Conservation (phyloP, 2,888 invertebrate species). For the Melikaiella ostensackeni region DNA sequence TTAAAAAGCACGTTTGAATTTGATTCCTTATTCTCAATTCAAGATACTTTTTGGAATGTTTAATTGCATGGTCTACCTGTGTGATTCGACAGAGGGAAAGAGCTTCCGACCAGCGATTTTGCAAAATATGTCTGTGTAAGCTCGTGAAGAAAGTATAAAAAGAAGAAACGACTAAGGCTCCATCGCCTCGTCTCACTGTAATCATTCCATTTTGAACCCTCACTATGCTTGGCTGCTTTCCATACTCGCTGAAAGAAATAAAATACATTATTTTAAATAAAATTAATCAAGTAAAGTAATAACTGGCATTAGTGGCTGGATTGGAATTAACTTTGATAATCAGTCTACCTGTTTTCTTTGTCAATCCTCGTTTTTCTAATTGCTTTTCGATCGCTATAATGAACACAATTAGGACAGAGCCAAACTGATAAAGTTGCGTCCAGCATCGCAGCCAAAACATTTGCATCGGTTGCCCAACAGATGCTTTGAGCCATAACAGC, state of each 20-base stretch:
- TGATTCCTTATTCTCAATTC: background rate
- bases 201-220: conserved; percentile 91
- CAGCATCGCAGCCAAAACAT: conserved; percentile 88
- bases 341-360: conserved; percentile 75
- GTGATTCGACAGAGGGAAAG: conserved; percentile 87
- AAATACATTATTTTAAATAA: background rate
- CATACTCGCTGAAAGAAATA: conserved; percentile 84
- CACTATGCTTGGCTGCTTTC: conserved; percentile 89
- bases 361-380: conserved; percentile 78
- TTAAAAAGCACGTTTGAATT: no score
- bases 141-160: conserved; percentile 73
- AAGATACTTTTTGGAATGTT: background rate
- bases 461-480: conserved; percentile 86
- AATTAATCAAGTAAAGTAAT: background rate
- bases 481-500: conserved; percentile 84
- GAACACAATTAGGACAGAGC: conserved; percentile 81
- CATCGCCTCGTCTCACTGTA: conserved; percentile 91
- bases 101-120: conserved; percentile 91
- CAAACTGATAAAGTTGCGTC: conserved; percentile 89
- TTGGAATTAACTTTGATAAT: conserved; percentile 8
- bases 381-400: conserved; percentile 82
- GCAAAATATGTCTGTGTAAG: conserved; percentile 84
- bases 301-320: background rate
- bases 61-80: conserved; percentile 76
- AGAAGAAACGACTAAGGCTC: conserved; percentile 83